Base-by-base conservation (phyloP, 2,113 vertebrate species). In the Malaclemys terrapin region DNA sequence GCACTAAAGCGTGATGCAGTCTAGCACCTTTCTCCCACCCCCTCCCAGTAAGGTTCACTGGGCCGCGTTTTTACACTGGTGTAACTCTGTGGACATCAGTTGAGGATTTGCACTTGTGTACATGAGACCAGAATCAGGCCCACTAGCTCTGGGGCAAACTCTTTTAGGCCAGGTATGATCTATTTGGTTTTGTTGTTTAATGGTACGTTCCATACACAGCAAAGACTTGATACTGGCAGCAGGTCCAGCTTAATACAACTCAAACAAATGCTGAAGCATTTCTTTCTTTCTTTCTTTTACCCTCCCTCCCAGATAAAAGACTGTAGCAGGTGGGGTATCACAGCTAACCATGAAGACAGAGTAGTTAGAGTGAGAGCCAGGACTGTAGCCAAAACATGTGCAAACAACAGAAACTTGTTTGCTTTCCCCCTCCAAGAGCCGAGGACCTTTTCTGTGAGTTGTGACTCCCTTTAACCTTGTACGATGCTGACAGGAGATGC, bases 1-100 rank as follows among this genome's bases (percentile, higher is more conserved):
- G 16, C 1, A 0, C 1, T 4, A 6, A 45, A 38, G 38, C 25
- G 65, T 31, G 45, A 8, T 31, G 5, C 82, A 16, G 45, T 27
- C 24, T 45, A 13, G 75, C 42, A 45, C 6, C 25, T 75, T 27
- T 10, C 22, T 35, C 59, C 52, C 2, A 1, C 10, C 14, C 52
- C 0, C 0, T 53, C 79, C 38, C 19, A 56, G 59, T 52, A 19
- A 75, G 78, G 89, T 11, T 82, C 8, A 2, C 75, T 0, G n/a
- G 16, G 14, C 76, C 49, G 45, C 72, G 11, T 72, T 24, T 42
- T 45, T 86, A 16, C 4, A 8, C 29, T 13, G 52, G 50, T 56
- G 78, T 47, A 27, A 16, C 9, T 14, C 56, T 79, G 0, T 1
- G 75, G 25, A 53, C 2, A 22, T 14, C 25, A 27, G 8, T 2